Percentiles rank a stretch among this genome's conserved stretches.
phyloP scores from a whole-genome alignment of 2,113 vertebrate genomes.

The Semnopithecus entellus region DNA sequence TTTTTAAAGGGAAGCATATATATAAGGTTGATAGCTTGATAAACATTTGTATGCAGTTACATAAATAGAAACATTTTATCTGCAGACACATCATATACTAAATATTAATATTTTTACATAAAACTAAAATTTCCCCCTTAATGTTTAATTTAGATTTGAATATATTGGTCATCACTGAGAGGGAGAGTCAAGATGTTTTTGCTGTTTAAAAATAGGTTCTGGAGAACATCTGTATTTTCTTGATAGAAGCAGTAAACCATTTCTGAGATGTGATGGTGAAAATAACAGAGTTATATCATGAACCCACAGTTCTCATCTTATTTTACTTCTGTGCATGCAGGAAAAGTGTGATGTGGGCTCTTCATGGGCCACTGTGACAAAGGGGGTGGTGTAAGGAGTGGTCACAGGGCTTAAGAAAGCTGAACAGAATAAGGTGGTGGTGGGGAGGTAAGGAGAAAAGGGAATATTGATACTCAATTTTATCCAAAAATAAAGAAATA shows the following conservation, averaged over 20 bases:
- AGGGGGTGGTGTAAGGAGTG: neutral
- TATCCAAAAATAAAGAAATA: neutral
- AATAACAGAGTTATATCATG: neutral
- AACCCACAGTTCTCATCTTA: neutral
- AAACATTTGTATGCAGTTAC: neutral
- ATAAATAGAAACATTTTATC: slow-evolving; percentile 26
- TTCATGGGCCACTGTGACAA: neutral
- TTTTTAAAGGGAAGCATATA: neutral
- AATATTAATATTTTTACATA: slow-evolving; percentile 47
- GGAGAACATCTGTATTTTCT: slow-evolving; percentile 48
- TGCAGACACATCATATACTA: neutral
- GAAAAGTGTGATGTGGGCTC: neutral
- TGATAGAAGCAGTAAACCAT: neutral
- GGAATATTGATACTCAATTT: neutral
- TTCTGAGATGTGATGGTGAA: neutral
- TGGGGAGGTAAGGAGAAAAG: neutral
- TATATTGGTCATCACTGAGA: slow-evolving; percentile 38
- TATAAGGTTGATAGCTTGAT: neutral
- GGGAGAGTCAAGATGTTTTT: neutral
- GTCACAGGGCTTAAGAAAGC: neutral
- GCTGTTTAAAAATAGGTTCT: slow-evolving; percentile 47
- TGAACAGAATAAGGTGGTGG: neutral
- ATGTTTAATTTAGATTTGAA: slow-evolving; percentile 53
- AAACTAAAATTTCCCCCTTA: neutral
- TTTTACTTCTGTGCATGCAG: neutral